phyloP scores from a whole-genome alignment of 2,888 invertebrate species.

The Pedicia rivosa region DNA sequence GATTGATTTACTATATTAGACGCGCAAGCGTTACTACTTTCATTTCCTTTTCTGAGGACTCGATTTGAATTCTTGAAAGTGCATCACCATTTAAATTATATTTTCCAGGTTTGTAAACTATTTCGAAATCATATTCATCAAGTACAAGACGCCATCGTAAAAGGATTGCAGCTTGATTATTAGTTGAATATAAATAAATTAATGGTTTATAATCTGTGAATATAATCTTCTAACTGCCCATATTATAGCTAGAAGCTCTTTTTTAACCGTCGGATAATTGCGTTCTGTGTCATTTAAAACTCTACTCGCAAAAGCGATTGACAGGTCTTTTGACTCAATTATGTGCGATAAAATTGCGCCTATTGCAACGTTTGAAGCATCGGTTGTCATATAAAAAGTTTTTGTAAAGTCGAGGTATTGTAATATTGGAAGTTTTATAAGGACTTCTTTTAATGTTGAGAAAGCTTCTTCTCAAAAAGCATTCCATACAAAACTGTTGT shows the following conservation, averaged over 20 bases:
- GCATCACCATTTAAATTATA: background rate
- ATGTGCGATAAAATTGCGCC: constrained; percentile 2
- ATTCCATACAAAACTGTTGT: constrained; percentile 4
- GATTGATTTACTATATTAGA: too few relatives aligned
- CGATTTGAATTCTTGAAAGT: constrained; percentile 6
- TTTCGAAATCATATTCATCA: background rate
- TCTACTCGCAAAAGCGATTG: background rate
- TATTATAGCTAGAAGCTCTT: too few relatives aligned
- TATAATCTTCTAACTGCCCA: background rate
- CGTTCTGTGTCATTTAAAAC: background rate
- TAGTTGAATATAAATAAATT: background rate
- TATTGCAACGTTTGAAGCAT: background rate
- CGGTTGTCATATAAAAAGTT: constrained; percentile 1
- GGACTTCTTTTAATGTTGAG: background rate
- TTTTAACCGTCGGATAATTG: background rate
- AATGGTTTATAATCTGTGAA: background rate
- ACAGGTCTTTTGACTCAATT: background rate
- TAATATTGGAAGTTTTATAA: background rate
- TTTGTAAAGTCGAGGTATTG: constrained; percentile 3
- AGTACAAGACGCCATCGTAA: constrained; percentile 4
- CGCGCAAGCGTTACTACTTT: too few relatives aligned
- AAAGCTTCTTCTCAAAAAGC: background rate
- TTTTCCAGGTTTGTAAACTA: background rate
- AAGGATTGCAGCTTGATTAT: background rate
- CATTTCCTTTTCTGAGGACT: background rate